Conservation (phyloP, 2,888 invertebrate species). For the Actias luna region DNA sequence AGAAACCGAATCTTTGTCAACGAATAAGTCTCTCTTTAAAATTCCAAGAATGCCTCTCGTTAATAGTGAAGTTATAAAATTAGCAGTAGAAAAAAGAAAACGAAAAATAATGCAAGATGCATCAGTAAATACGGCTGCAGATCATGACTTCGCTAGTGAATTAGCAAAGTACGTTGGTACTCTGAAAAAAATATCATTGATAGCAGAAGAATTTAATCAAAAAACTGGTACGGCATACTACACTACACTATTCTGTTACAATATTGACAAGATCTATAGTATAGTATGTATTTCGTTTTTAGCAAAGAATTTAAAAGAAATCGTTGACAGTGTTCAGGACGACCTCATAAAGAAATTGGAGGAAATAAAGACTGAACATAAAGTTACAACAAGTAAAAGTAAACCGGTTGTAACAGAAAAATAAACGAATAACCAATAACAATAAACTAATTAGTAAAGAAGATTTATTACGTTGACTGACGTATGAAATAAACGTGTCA, state of each 20-base stretch:
- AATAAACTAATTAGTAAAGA: constrained; percentile 9
- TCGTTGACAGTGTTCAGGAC: constrained; percentile 72
- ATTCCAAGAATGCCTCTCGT: constrained; percentile 71
- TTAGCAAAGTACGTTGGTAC: constrained; percentile 65
- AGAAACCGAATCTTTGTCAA: constrained; percentile 27
- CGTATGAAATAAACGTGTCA: constrained; percentile 11
- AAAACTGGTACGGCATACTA: constrained; percentile 58
- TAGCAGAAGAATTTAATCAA: constrained; percentile 76
- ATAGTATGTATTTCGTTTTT: constrained; percentile 30
- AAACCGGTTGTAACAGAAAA: constrained; percentile 27
- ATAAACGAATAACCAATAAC: constrained; percentile 9
- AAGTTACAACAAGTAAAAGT: constrained; percentile 22
- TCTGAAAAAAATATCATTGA: constrained; percentile 66
- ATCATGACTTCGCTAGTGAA: constrained; percentile 66
- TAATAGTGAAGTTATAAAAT: constrained; percentile 60
- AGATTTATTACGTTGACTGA: constrained; percentile 10
- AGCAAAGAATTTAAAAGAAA: constrained; percentile 75
- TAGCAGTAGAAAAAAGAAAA: constrained; percentile 40
- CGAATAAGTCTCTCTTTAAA: constrained; percentile 41
- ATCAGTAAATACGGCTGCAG: constrained; percentile 56
- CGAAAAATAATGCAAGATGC: constrained; percentile 46
- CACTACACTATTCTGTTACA: neutral
- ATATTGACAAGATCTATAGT: neutral
- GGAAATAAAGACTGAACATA: constrained; percentile 59
- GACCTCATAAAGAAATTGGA: constrained; percentile 69